Conservation (phyloP, 2,888 invertebrate species). For the Oithona nana region DNA sequence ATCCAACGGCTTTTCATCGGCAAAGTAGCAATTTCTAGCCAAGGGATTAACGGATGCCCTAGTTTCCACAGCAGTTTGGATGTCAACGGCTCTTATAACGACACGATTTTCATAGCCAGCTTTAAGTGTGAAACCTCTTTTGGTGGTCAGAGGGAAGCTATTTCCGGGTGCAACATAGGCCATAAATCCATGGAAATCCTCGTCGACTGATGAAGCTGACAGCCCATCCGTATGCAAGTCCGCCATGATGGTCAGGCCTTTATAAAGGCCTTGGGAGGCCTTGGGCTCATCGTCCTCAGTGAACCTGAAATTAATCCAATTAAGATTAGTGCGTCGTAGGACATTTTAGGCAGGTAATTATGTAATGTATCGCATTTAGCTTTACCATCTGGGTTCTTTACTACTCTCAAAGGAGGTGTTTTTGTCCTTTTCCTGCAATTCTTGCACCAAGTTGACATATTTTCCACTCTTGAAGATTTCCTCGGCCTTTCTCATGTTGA, state of each 20-base stretch:
- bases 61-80: background rate
- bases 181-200: constrained; percentile 7
- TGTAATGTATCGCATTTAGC: background rate
- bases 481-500: background rate
- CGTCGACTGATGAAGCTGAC: background rate
- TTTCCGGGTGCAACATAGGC: background rate
- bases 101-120: background rate
- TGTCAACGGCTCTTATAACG: background rate
- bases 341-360: background rate
- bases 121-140: background rate
- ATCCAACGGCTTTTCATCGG: background rate
- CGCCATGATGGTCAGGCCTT: background rate
- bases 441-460: background rate
- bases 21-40: constrained; percentile 11
- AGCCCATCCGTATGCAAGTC: background rate
- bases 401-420: background rate
- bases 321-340: no score
- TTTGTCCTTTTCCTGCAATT: background rate
- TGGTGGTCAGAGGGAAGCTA: background rate
- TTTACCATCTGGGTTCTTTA: background rate
- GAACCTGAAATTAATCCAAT: no score
- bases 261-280: background rate
- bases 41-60: background rate
- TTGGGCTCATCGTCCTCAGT: background rate
- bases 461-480: background rate